phyloP scores from a whole-genome alignment of 2,888 invertebrate genomes.

The Altica lythri region DNA sequence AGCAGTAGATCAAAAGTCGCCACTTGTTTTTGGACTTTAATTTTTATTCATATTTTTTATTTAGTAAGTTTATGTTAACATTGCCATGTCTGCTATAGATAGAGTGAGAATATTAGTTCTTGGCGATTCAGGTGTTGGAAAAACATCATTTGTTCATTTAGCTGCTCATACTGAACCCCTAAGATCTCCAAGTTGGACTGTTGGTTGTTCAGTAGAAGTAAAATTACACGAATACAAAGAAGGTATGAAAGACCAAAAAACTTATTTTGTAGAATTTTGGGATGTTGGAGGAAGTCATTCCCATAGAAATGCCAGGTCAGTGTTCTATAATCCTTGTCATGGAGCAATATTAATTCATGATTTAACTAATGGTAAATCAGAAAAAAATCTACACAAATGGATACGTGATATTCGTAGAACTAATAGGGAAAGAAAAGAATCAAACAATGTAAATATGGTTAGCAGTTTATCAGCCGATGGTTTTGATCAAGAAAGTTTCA shows the following conservation, averaged over 20 bases:
- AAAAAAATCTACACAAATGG: constrained; percentile 92
- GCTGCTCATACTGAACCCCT: constrained; percentile 87
- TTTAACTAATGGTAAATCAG: constrained; percentile 93
- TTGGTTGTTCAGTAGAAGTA: constrained; percentile 95
- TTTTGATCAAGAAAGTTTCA: constrained; percentile 84
- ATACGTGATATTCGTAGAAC: constrained; percentile 66
- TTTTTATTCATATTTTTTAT: no score
- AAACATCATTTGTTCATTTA: constrained; percentile 91
- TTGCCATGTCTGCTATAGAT: constrained; percentile 84
- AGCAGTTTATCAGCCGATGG: constrained; percentile 61
- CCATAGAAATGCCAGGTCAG: constrained; percentile 89
- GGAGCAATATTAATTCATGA: constrained; percentile 97
- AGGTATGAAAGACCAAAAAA: constrained; percentile 88
- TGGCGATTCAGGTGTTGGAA: constrained; percentile 94
- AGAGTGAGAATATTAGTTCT: constrained; percentile 90
- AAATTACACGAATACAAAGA: constrained; percentile 94
- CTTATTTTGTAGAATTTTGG: constrained; percentile 94
- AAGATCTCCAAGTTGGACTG: constrained; percentile 89
- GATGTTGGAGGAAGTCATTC: constrained; percentile 95
- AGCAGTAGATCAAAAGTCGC: no score
- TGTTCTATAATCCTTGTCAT: constrained; percentile 93
- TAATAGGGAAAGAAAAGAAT: constrained; percentile 31
- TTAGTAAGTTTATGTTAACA: no score
- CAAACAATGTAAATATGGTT: constrained; percentile 14
- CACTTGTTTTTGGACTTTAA: no score